Conservation (phyloP, 2,888 invertebrate genomes). For the Galerucella pusilla region DNA sequence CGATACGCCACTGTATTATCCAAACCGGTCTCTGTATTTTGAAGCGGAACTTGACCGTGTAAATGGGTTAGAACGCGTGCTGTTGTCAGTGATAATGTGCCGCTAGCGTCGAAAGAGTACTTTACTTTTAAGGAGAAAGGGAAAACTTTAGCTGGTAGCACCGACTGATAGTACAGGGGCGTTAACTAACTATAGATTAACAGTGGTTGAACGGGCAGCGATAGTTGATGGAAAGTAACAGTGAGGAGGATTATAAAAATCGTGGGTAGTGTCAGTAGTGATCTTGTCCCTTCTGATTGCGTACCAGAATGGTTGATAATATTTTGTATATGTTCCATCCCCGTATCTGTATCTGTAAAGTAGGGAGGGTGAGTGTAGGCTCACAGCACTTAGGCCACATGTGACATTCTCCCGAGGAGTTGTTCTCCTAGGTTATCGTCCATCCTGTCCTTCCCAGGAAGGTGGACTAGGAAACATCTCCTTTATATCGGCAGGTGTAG, state of each 20-base stretch:
- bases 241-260: neutral
- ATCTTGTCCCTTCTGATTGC: too few species aligned
- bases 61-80: conserved; percentile 43
- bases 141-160: conserved; percentile 9
- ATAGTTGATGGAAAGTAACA: conserved; percentile 9
- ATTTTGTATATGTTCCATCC: too few species aligned
- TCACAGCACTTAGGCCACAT: too few species aligned
- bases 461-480: too few species aligned
- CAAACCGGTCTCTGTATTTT: conserved; percentile 37
- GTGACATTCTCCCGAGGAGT: too few species aligned
- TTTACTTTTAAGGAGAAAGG: conserved; percentile 19
- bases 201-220: conserved; percentile 3
- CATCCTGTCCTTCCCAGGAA: too few species aligned
- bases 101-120: conserved; percentile 3
- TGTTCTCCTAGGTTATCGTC: too few species aligned
- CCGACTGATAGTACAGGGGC: neutral
- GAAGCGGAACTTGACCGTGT: conserved; percentile 41
- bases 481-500: too few species aligned
- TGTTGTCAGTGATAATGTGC: conserved; percentile 31
- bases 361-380: too few species aligned
- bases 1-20: neutral
- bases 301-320: too few species aligned
- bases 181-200: conserved; percentile 8
- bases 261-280: too few species aligned
- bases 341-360: too few species aligned